phyloP scores from a whole-genome alignment of 1,140 invertebrate genomes.

The Ceratitis capitata region DNA sequence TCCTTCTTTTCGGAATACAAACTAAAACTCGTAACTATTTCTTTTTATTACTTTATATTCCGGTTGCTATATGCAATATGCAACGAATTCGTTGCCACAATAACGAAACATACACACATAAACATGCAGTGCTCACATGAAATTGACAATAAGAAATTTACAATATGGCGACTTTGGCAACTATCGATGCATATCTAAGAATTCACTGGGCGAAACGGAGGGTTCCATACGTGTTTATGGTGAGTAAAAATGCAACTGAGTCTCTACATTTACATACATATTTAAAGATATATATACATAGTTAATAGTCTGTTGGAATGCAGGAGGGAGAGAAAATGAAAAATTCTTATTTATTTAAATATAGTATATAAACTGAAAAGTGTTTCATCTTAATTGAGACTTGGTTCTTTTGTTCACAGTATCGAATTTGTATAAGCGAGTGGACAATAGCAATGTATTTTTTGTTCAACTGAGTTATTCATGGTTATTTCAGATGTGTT shows the following conservation, averaged over 20 bases:
- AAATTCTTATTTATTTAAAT: no score
- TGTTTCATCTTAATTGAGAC: no score
- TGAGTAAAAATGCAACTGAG: conserved; percentile 66
- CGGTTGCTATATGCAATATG: conserved; percentile 13
- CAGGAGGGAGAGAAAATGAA: no score
- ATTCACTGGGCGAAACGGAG: conserved; percentile 92
- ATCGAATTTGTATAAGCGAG: no score
- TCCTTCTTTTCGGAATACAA: neutral
- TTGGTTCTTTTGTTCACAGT: no score
- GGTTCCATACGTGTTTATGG: conserved; percentile 91
- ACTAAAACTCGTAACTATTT: conserved; percentile 3
- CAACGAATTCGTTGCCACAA: neutral
- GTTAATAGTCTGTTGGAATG: no score
- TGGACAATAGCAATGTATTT: no score
- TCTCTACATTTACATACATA: neutral
- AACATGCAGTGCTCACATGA: conserved; percentile 84
- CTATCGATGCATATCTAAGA: conserved; percentile 90
- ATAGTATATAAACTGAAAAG: no score
- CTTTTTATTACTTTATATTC: conserved; percentile 36
- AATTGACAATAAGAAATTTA: conserved; percentile 82
- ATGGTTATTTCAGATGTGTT: no score
- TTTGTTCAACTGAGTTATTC: no score
- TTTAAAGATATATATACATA: no score
- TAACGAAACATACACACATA: neutral
- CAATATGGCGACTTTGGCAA: conserved; percentile 82